Base-by-base conservation (phyloP, 2,797 vertebrate genomes). In the Hyperoplus lanceolatus region DNA sequence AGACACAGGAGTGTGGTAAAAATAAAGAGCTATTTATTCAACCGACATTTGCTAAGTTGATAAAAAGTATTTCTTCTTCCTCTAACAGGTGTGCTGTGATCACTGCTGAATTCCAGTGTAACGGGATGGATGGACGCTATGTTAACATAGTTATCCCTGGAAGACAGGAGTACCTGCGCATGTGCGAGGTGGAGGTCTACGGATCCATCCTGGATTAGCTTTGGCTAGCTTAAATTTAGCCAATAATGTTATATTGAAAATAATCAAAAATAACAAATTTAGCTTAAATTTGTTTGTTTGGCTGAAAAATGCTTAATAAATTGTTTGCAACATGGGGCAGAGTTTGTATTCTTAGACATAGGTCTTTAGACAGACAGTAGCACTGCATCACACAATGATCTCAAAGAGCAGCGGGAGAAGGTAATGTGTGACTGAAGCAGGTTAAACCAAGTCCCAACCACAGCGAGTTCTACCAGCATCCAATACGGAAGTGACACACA, bases 121-220 rank as follows among this genome's bases (percentile, higher is more conserved):
- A 68, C 1, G 70, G 76, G 45, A 77, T 89, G 77, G 75, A 82
- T 1, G 90, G 87, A 0, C 80, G 77, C 46, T 90, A 79, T 3
- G 10, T 87, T 56, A 89, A 62, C 61, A 21, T 91, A 8, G 5
- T 76, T 7, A 48, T 86, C 16, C 78, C 81, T 45, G 63, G 18
- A 14, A 69, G 11, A 58, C 0, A 3, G 0, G 62, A 64, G 13
- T 13, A 13, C 36, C 18, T 87, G 39, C 2, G 8, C 0, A 65
- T 89, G 41, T 89, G 89, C 7, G 80, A 90, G 66, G 89, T 87
- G 61, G 81, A 88, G 64, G 85, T 84, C 16, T 74, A 79, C 5
- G 87, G 71, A 36, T 80, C 56, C 0, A 4, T 29, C 10, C 60
- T 85, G 68, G 79, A 79, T 68, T 73, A 70, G 61, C 42, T 18